Conservation (phyloP, 2,888 invertebrate genomes). For the Metopia argyrocephala region DNA sequence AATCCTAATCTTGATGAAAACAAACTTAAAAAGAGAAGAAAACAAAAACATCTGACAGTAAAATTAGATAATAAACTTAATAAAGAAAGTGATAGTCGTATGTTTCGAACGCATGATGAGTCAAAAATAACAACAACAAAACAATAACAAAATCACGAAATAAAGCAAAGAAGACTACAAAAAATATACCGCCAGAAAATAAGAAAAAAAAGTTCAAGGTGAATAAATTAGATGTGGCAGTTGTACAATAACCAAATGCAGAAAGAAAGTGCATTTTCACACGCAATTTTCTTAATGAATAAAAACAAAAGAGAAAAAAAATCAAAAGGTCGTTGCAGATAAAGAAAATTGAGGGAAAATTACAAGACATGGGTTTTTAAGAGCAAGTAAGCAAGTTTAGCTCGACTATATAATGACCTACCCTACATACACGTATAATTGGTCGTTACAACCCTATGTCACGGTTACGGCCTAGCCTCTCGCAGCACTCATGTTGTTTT, state of each 20-base stretch:
- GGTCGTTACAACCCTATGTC: no score
- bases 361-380: conserved; percentile 23
- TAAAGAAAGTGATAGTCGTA: conserved; percentile 21
- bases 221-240: conserved; percentile 60
- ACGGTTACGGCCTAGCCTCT: no score
- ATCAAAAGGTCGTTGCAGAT: conserved; percentile 35
- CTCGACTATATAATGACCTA: no score
- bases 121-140: conserved; percentile 52
- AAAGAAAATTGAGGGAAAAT: conserved; percentile 20
- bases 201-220: conserved; percentile 75
- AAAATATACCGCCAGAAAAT: conserved; percentile 9
- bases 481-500: no score
- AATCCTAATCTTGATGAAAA: conserved; percentile 29
- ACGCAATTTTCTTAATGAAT: conserved; percentile 69
- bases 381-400: not conserved
- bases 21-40: not conserved
- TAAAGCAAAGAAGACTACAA: not conserved
- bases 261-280: conserved; percentile 69
- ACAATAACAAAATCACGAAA: conserved; percentile 8
- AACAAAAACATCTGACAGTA: not conserved
- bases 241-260: not conserved
- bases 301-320: not conserved
- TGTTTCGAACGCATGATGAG: conserved; percentile 55
- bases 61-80: conserved; percentile 19
- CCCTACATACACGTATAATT: no score